A percentile compares a stretch with the other conserved stretches of the same genome.
Conservation (phyloP, 2,797 vertebrate species). For the Phaenicophaeus curvirostris region DNA sequence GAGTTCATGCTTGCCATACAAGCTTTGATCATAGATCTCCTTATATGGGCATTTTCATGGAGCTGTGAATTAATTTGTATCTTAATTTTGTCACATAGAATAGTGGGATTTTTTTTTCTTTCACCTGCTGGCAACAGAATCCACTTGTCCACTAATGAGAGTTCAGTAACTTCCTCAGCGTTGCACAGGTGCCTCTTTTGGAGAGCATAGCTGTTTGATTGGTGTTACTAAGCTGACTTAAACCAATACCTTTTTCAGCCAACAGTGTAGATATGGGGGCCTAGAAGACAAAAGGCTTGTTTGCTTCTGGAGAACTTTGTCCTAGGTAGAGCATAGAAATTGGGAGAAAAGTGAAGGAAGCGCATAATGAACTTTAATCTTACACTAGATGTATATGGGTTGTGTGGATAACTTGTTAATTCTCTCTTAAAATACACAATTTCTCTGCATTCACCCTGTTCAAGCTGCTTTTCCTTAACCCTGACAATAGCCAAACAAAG, state of each 20-base stretch:
- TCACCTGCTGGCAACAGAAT: background rate
- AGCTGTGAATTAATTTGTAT: background rate
- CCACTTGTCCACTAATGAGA: background rate
- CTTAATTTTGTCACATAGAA: background rate
- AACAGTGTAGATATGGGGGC: background rate
- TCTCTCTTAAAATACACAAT: background rate
- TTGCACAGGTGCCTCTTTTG: background rate
- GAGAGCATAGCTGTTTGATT: background rate
- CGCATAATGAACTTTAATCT: background rate
- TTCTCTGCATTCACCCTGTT: background rate
- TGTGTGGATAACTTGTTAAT: background rate
- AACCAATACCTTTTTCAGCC: background rate
- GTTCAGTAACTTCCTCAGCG: background rate
- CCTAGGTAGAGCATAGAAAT: background rate
- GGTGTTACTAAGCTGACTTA: background rate
- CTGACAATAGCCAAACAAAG: background rate
- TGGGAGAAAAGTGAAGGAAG: background rate
- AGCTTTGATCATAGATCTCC: background rate
- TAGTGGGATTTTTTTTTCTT: background rate
- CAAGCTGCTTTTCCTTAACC: rapidly evolving
- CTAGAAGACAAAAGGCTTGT: background rate
- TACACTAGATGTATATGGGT: background rate
- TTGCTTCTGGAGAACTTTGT: background rate
- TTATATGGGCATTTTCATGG: background rate
- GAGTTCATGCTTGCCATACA: background rate